Evolutionary conservation across 2,113 vertebrate genomes (phyloP), one percentile per base, ranked within the genome.

Genomic region (Dascyllus trimaculatus): DNA sequence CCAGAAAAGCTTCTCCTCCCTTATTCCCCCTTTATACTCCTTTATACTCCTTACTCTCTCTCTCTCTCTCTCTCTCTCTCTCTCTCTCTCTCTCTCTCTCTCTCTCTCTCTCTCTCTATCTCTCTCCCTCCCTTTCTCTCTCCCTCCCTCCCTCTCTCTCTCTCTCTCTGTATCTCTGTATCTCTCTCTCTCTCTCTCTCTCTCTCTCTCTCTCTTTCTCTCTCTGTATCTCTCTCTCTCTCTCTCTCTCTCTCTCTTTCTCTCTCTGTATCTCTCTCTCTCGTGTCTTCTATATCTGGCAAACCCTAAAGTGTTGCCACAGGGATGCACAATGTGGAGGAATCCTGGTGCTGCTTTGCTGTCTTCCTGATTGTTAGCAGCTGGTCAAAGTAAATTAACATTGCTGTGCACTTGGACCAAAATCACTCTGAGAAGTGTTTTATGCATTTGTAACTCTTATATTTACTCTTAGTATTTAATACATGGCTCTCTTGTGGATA

Each of bases 291-390:
- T 91, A 88, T 90, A 86, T 91, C 68, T 78, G 82, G 86, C 69
- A 88, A 85, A 82, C 66, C 82, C 82, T 82, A 65, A 70, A 82
- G 86, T 90, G 74, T 60, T 92, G 86, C 88, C 85, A 88, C 66
- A 43, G 84, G 84, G 77, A 86, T 57, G 83, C 57, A 85, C 82
- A 88, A 80, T 89, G 71, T 89, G 81, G 71, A 91, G 38, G 73
- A 85, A 86, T 85, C 76, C 75, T 87, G 61, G 76, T 82, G 78
- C 66, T 84, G 85, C 82, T 82, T 81, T 86, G 83, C 86, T 87
- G 61, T 86, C 80, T 82, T 82, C 48, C 62, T 88, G 79, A 86
- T 79, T 93, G 89, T 92, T 86, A 93, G 86, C 87, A 84, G 85
- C 86, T 91, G 91, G 80, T 85, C 77, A 86, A 90, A 91, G 69